Conservation (phyloP, 2,797 vertebrate species). For the Neostethus bicornis region DNA sequence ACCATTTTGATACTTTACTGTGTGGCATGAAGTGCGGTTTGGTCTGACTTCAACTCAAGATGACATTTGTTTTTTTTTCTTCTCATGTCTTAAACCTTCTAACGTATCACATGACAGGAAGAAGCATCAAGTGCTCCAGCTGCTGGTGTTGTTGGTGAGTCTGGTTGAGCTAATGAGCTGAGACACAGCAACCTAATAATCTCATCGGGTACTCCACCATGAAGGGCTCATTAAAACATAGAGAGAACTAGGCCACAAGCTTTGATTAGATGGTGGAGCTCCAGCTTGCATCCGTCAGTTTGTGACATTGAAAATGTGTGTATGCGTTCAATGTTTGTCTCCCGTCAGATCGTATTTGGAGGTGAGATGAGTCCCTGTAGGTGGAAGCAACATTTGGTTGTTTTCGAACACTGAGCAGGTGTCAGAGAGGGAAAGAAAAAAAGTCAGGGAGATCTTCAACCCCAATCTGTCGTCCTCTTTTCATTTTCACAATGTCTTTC, state of each 20-base stretch:
- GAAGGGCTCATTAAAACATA: conserved; percentile 63
- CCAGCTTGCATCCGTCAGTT: conserved; percentile 26
- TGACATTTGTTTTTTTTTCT: conserved; percentile 36
- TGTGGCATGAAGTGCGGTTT: conserved; percentile 17
- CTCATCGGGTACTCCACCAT: conserved; percentile 58
- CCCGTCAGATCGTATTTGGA: conserved; percentile 21
- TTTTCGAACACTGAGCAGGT: conserved; percentile 43
- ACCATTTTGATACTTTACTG: conserved; percentile 23
- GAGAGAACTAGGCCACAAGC: conserved; percentile 55
- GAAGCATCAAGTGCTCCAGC: conserved; percentile 64
- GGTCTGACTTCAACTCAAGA: conserved; percentile 31
- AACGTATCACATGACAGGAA: conserved; percentile 48
- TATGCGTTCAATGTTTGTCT: conserved; percentile 1
- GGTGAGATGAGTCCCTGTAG: conserved; percentile 42
- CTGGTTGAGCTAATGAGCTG: conserved; percentile 71
- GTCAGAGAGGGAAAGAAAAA: conserved; percentile 2
- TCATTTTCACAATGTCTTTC: conserved; percentile 16
- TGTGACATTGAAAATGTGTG: conserved; percentile 3
- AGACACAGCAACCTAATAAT: conserved; percentile 62
- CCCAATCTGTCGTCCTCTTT: conserved; percentile 36
- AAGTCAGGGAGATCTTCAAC: conserved; percentile 19
- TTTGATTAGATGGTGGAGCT: conserved; percentile 52
- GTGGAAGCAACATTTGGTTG: conserved; percentile 20
- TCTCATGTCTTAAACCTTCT: conserved; percentile 50
- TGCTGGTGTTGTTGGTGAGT: conserved; percentile 60